These are phyloP conservation scores for Kryptopterus vitreolus DNA, from an alignment of 2,797 vertebrate genomes.

Conservation along the genomic window DNA sequence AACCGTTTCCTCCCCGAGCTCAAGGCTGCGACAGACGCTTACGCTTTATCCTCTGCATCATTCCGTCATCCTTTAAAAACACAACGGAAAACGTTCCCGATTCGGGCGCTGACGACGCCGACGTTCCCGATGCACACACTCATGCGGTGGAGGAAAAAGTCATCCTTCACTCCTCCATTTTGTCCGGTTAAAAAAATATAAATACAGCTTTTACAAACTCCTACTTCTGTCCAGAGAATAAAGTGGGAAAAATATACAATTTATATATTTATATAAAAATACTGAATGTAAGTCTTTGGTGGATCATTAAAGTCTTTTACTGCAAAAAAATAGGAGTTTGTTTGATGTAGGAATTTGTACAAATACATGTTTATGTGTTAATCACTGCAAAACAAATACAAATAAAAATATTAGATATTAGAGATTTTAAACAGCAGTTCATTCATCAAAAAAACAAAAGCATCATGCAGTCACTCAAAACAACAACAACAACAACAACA, in stretches of 20 bases:
- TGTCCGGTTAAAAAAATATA: conserved; percentile 20
- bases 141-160: conserved; percentile 10
- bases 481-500: no score
- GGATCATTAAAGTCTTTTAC: conserved; percentile 66
- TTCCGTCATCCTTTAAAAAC: conserved; percentile 51
- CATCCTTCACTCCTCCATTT: neutral
- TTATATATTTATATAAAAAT: neutral
- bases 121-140: conserved; percentile 21
- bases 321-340: conserved; percentile 49
- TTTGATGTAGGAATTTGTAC: conserved; percentile 73
- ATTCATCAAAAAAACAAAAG: neutral
- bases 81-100: conserved; percentile 21
- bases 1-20: conserved; percentile 19
- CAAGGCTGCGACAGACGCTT: conserved; percentile 51
- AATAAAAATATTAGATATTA: conserved; percentile 50
- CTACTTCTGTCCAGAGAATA: conserved; percentile 11
- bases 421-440: neutral
- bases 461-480: neutral
- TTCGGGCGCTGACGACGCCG: neutral
- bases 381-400: conserved; percentile 76
- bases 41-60: conserved; percentile 48
- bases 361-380: conserved; percentile 64
- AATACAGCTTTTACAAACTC: conserved; percentile 25
- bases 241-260: neutral
- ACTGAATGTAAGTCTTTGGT: conserved; percentile 23